Evolutionary conservation across 2,113 vertebrate genomes (phyloP).

Genomic region (Amazona vittata): DNA sequence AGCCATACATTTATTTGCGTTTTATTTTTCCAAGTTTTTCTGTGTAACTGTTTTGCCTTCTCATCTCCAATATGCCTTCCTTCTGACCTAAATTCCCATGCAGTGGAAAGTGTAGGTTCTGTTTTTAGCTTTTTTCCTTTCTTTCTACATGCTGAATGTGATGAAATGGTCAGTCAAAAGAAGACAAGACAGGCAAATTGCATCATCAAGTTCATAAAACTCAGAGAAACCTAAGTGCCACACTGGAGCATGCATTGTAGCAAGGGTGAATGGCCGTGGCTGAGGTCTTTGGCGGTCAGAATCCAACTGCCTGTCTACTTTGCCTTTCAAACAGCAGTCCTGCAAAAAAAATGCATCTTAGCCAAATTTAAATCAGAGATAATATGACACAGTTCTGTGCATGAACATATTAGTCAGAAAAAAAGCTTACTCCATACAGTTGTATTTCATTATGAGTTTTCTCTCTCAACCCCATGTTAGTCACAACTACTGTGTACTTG

Average conservation of each 20-base stretch:
- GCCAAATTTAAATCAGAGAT: not conserved
- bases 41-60: not conserved
- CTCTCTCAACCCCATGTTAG: not conserved
- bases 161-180: not conserved
- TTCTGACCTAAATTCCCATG: not conserved
- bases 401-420: not conserved
- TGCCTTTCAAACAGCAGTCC: not conserved
- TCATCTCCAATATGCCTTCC: not conserved
- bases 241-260: not conserved
- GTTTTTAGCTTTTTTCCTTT: not conserved
- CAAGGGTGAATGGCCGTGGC: not conserved
- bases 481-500: not conserved
- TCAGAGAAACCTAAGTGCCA: not conserved
- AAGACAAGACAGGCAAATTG: not conserved
- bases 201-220: not conserved
- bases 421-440: not conserved
- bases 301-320: not conserved
- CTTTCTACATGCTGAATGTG: not conserved
- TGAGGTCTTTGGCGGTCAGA: not conserved
- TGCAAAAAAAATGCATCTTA: not conserved
- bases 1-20: not conserved
- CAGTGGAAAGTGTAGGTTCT: not conserved
- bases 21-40: not conserved
- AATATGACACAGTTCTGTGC: not conserved
- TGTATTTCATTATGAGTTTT: not conserved